Percentiles rank a stretch among this genome's conserved stretches.
These are phyloP conservation scores for Sebastes minor DNA, from an alignment of 2,797 vertebrate genomes.

Conservation along the genomic window DNA sequence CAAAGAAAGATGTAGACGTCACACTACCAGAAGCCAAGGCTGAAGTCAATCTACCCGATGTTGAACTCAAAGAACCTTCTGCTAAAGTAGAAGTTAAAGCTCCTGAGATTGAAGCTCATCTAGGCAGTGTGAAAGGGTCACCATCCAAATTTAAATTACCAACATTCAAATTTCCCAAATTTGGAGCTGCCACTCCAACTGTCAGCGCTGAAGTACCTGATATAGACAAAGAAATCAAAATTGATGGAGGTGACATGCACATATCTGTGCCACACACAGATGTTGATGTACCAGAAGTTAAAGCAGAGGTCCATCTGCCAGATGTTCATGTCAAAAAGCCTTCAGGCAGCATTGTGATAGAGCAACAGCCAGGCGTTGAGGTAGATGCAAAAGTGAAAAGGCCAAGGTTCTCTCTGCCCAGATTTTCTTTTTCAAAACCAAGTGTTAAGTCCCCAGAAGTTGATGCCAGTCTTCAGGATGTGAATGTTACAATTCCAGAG, in stretches of 20 bases:
- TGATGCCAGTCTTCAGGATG: constrained; percentile 33
- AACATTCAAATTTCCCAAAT: constrained; percentile 76
- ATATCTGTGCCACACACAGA: constrained; percentile 45
- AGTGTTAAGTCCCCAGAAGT: constrained; percentile 44
- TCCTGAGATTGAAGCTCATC: constrained; percentile 18
- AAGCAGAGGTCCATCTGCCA: constrained; percentile 1
- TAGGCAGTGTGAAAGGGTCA: constrained; percentile 19
- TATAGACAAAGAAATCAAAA: not conserved
- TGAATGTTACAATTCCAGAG: constrained; percentile 31
- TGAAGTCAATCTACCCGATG: constrained; percentile 17
- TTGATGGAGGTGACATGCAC: not conserved
- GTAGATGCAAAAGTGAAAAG: constrained; percentile 54
- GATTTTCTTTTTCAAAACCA: constrained; percentile 68
- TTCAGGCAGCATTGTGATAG: not conserved
- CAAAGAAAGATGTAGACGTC: not conserved
- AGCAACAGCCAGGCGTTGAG: constrained; percentile 21
- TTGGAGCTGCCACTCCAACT: constrained; percentile 45
- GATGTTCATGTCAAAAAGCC: constrained; percentile 22
- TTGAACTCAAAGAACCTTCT: constrained; percentile 37
- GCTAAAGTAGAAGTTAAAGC: constrained; percentile 37
- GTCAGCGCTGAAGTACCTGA: constrained; percentile 32
- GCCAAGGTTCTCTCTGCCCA: constrained; percentile 59
- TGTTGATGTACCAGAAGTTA: constrained; percentile 23
- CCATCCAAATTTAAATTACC: constrained; percentile 64
- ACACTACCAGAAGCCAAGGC: not conserved